Evolutionary conservation across 1,140 invertebrate genomes (phyloP).

Genomic region (Glossosoma conforme): DNA sequence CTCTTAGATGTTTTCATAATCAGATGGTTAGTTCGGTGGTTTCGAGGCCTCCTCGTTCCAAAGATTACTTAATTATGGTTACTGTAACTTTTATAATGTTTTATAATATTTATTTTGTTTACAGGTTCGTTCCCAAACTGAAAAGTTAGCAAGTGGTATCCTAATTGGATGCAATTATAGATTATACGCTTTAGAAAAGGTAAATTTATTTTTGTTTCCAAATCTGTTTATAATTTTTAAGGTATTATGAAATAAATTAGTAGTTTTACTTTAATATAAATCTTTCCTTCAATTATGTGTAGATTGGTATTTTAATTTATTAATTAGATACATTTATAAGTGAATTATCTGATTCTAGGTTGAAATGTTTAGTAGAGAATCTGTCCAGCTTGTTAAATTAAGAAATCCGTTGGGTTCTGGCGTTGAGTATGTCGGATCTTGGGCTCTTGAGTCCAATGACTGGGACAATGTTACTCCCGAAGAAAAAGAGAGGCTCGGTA

Average conservation of each 20-base stretch:
- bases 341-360: constrained; percentile 45
- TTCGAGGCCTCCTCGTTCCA: no score
- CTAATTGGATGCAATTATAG: constrained; percentile 76
- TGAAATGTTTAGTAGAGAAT: constrained; percentile 68
- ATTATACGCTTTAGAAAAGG: constrained; percentile 75
- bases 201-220: constrained; percentile 41
- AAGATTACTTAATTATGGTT: no score
- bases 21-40: no score
- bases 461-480: constrained; percentile 70
- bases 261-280: no score
- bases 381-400: constrained; percentile 67
- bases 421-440: constrained; percentile 67
- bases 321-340: neutral
- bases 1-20: no score
- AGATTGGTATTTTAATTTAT: neutral
- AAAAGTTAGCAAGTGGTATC: constrained; percentile 75
- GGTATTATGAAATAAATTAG: no score
- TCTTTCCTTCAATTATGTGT: neutral
- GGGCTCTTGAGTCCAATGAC: constrained; percentile 63
- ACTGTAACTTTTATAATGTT: no score
- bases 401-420: constrained; percentile 65
- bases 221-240: no score
- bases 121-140: constrained; percentile 60
- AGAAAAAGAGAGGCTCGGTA: constrained; percentile 67
- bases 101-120: constrained; percentile 31